A percentile compares a stretch with the other conserved stretches of the same genome.
Conservation (phyloP, 2,888 invertebrate genomes). For the Atethmia centrago region DNA sequence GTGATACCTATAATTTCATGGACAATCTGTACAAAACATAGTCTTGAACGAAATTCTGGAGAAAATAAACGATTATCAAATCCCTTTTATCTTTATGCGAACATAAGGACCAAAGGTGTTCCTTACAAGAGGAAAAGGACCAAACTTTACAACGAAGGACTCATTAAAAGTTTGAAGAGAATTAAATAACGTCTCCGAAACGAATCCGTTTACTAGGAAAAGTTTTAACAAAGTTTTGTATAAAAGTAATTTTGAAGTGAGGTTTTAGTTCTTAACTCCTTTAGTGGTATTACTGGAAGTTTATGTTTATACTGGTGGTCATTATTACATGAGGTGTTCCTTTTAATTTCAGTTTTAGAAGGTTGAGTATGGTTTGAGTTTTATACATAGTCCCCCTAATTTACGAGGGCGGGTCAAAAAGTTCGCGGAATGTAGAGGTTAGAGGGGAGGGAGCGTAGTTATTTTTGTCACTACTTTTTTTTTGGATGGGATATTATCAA, state of each 20-base stretch:
- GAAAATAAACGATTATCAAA: conserved; percentile 58
- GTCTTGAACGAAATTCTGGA: conserved; percentile 21
- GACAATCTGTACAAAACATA: neutral
- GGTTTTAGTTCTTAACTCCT: conserved; percentile 48
- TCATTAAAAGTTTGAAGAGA: conserved; percentile 80
- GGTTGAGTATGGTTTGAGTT: too few species aligned
- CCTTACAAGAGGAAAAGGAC: conserved; percentile 55
- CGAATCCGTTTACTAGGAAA: conserved; percentile 75
- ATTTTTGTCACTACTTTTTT: too few species aligned
- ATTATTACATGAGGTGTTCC: too few species aligned
- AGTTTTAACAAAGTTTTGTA: conserved; percentile 64
- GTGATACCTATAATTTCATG: conserved; percentile 12
- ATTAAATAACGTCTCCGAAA: conserved; percentile 76
- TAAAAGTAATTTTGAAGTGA: conserved; percentile 70
- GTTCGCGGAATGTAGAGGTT: too few species aligned
- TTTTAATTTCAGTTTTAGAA: too few species aligned
- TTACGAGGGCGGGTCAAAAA: too few species aligned
- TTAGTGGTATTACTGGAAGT: conserved; percentile 19
- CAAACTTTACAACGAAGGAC: conserved; percentile 63
- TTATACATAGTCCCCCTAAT: too few species aligned
- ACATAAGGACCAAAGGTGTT: conserved; percentile 54
- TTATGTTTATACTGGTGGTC: conserved; percentile 10
- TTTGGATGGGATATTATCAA: too few species aligned
- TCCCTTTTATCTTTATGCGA: conserved; percentile 55
- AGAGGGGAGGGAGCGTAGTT: too few species aligned